phyloP scores from a whole-genome alignment of 1,140 invertebrate genomes.

The Antheraea mylitta region DNA sequence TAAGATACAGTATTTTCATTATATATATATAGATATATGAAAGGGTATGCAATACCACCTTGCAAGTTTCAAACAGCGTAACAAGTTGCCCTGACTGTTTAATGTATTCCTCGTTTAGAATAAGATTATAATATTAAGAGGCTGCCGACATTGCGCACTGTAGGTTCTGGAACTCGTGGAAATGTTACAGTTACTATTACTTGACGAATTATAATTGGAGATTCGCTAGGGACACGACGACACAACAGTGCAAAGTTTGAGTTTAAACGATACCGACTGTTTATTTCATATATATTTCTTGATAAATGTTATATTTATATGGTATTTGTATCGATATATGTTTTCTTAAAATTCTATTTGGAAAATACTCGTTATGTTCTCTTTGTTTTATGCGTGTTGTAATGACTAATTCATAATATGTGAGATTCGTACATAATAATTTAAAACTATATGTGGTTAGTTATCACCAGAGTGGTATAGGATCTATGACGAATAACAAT shows the following conservation, averaged over 20 bases:
- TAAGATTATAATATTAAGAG: conserved; percentile 74
- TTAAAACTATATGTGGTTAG: too few species aligned
- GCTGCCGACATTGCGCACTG: conserved; percentile 29
- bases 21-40: not conserved
- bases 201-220: conserved; percentile 65
- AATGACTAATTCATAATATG: too few species aligned
- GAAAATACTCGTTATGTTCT: too few species aligned
- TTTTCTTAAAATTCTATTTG: too few species aligned
- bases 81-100: conserved; percentile 48
- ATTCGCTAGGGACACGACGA: conserved; percentile 33
- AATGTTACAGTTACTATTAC: conserved; percentile 38
- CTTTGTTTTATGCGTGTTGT: too few species aligned
- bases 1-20: too few species aligned
- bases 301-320: not conserved
- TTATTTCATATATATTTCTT: not conserved
- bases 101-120: conserved; percentile 73
- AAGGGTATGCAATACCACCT: not conserved
- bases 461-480: too few species aligned
- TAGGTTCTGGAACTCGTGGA: conserved; percentile 32
- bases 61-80: conserved; percentile 29
- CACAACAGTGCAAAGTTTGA: not conserved
- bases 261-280: not conserved
- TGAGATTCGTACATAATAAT: too few species aligned
- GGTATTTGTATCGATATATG: too few species aligned
- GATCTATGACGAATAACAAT: too few species aligned